These are phyloP conservation scores for Sussaba pulchella DNA, from an alignment of 2,888 invertebrate species.

Conservation along the genomic window DNA sequence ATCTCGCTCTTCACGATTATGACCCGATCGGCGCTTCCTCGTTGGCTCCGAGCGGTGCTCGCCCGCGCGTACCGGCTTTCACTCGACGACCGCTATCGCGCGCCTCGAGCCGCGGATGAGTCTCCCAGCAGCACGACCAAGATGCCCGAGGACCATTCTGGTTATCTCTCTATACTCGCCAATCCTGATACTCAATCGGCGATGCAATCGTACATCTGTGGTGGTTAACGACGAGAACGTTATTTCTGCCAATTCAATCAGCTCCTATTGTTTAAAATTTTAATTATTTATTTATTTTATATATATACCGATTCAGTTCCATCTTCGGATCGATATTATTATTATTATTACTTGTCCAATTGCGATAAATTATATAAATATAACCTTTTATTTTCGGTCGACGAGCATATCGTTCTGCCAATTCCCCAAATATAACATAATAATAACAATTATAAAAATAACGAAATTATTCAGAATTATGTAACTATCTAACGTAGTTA, in stretches of 20 bases:
- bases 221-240: not conserved
- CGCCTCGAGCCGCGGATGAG: constrained; percentile 24
- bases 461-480: too few relatives aligned
- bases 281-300: too few relatives aligned
- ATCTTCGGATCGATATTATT: too few relatives aligned
- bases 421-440: too few relatives aligned
- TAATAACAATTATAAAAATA: too few relatives aligned
- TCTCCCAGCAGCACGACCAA: constrained; percentile 30
- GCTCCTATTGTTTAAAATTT: not conserved
- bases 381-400: too few relatives aligned
- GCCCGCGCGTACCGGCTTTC: constrained; percentile 16
- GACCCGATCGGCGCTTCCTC: constrained; percentile 9
- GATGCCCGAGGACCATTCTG: constrained; percentile 15
- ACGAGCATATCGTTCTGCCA: too few relatives aligned
- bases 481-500: not conserved
- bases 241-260: not conserved
- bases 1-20: not conserved
- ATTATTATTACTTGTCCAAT: too few relatives aligned
- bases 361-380: too few relatives aligned
- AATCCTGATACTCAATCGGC: not conserved
- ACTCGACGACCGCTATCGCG: constrained; percentile 17
- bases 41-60: constrained; percentile 8
- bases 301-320: too few relatives aligned
- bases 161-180: constrained; percentile 1
- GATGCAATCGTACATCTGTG: constrained; percentile 1